Base-by-base conservation (phyloP, 2,113 vertebrate species). In the Scophthalmus maximus region DNA sequence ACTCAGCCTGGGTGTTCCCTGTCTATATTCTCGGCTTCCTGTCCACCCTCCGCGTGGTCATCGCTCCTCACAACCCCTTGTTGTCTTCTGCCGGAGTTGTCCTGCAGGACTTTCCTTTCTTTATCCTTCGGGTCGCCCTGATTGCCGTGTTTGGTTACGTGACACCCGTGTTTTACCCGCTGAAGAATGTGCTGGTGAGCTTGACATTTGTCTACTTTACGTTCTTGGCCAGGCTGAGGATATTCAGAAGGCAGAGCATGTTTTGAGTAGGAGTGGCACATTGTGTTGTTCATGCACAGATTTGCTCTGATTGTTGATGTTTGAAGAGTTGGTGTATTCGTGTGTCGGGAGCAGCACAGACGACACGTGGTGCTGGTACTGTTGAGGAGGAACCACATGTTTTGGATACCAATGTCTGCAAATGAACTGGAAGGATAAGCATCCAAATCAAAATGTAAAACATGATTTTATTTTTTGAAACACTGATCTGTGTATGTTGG, bases 41-140 rank as follows among this genome's bases (percentile, higher is more conserved):
- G 53, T 96, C 95, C 34, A 76, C 88, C 3, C 73, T 95, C 4
- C 88, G 94, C 12, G 61, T 92, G 14, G 63, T 83, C n/a, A 27
- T 94, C 26, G 76, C 87, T 0, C 95, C 95, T 23, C 44, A 79
- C 30, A 93, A 86, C 73, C 90, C 93, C 20, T 55, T 94, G 10
- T 22, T 91, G 50, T 72, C 69, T n/a, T 87, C 5, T 2, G 38
- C 92, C n/a, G 91, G 92, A 2, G 40, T 95, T 1, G 66, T 87
- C 25, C 79, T 94, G 25, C 95, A 96, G 81, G 95, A 96, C 55
- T 8, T 95, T 6, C 95, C 95, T 10, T 96, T 95, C 67, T 57
- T 94, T 5, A 46, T 95, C 23, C 9, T 95, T 2, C 84, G 95
- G 22, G 69, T 95, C 1, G 74, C 87, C 69, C 90, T 96, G 46